A percentile compares a stretch with the other conserved stretches of the same genome.
Conservation (phyloP, 2,113 vertebrate species). For the Corythornis madagascariensis region DNA sequence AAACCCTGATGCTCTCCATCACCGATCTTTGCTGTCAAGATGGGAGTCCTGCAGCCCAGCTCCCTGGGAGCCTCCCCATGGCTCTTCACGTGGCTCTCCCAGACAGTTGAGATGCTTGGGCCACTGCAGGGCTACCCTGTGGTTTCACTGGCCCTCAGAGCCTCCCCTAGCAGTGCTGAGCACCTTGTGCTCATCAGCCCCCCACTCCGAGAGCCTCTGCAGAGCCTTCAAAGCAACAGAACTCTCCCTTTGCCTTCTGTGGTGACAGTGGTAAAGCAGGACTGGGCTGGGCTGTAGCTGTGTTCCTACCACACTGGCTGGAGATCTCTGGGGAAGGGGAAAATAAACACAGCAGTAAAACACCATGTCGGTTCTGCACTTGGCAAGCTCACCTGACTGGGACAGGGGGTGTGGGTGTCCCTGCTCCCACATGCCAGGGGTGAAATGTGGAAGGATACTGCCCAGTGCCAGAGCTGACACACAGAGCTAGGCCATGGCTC, state of each 20-base stretch:
- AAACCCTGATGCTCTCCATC: not conserved
- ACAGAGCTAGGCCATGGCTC: too few species aligned
- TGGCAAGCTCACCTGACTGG: not conserved
- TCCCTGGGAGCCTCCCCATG: too few species aligned
- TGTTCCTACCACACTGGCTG: accelerated
- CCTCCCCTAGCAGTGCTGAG: not conserved
- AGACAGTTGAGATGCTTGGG: not conserved
- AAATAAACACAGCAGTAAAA: not conserved
- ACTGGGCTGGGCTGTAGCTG: not conserved
- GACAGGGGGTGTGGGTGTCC: not conserved
- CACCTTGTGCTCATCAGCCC: not conserved
- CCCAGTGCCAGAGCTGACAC: accelerated
- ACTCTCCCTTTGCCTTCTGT: too few species aligned
- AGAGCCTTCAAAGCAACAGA: not conserved
- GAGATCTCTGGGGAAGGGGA: not conserved
- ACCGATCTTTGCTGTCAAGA: not conserved
- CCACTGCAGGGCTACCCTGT: too few species aligned
- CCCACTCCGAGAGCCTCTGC: not conserved
- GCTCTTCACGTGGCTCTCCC: accelerated
- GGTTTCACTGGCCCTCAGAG: not conserved
- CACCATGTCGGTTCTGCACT: not conserved
- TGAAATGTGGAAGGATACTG: accelerated
- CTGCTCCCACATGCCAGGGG: accelerated
- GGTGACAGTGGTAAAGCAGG: not conserved
- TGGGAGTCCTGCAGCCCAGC: accelerated